phyloP scores from a whole-genome alignment of 2,888 invertebrate species.

The Protonemura montana region DNA sequence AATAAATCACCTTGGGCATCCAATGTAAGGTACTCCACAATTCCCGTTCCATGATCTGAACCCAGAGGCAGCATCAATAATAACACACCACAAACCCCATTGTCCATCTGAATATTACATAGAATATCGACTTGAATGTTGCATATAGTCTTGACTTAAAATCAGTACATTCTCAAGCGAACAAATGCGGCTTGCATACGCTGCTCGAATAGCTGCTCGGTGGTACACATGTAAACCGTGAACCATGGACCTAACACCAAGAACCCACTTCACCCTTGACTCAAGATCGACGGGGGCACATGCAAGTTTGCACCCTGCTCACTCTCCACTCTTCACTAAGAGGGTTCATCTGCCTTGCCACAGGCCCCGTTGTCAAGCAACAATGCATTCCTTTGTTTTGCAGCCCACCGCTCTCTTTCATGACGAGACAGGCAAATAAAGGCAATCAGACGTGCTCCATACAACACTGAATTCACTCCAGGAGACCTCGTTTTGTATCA shows the following conservation, averaged over 20 bases:
- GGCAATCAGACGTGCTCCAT: not conserved
- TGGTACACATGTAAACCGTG: not conserved
- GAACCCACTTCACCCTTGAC: not conserved
- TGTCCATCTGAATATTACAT: not conserved
- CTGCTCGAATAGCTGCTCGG: too few relatives aligned
- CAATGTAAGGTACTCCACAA: not conserved
- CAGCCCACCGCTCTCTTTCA: not conserved
- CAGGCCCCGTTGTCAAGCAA: not conserved
- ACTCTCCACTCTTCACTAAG: not conserved
- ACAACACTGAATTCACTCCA: not conserved
- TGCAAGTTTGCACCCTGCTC: not conserved
- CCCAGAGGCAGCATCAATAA: not conserved
- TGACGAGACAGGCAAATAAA: not conserved
- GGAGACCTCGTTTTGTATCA: not conserved
- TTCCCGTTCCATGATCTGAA: not conserved
- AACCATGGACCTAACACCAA: not conserved
- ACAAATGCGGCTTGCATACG: too few relatives aligned
- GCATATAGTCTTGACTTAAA: not conserved
- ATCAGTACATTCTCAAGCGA: not conserved
- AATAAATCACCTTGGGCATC: not conserved
- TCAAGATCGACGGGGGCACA: not conserved
- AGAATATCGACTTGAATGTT: slow-evolving; percentile 8
- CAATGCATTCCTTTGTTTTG: not conserved
- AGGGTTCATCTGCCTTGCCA: not conserved
- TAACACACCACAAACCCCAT: not conserved